Base-by-base conservation (phyloP, 2,797 vertebrate species). In the Sternotherus odoratus region DNA sequence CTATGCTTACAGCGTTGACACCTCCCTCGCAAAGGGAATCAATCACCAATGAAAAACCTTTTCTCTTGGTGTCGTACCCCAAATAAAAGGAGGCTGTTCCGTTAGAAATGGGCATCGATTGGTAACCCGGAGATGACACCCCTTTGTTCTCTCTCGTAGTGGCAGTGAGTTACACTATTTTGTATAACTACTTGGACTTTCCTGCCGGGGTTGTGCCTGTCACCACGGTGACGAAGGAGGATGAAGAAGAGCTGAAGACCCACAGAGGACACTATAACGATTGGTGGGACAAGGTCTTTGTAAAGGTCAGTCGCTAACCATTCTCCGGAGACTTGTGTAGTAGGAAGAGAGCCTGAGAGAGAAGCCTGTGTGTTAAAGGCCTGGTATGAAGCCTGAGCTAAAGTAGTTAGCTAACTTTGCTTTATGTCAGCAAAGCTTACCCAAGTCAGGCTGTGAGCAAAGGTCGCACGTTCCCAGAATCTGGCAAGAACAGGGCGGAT, bases 121-220 rank as follows among this genome's bases (percentile, higher is more conserved):
- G 33, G 60, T n/a, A 19, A 63, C 33, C 60, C n/a, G 60, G n/a
- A 21, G 19, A 8, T 2, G n/a, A 23, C 5, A 23, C 21, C 19
- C 24, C 66, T 21, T 21, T 23, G 12, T 39, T 87, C 26, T 83
- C 36, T 81, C 8, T 48, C n/a, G 0, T 88, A 99, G 99, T 77
- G 86, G 90, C 94, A 6, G 0, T 96, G 66, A 95, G 96, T 89
- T 98, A 98, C 94, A 98, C 98, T 0, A 0, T 95, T 0, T 80
- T 99, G 19, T 99, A 98, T 97, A 99, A 99, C 36, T 75, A 97
- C 85, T 97, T 99, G 88, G 98, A 98, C 95, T 99, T 99, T 89
- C 99, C 99, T 0, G 98, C 98, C 0, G 99, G 99, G 0, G 98
- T 98, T 2, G 98, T 99, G 46, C 97, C 99, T 0, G 99, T 99